Base-by-base conservation (phyloP, 1,140 invertebrate genomes). In the Heliconius congener region DNA sequence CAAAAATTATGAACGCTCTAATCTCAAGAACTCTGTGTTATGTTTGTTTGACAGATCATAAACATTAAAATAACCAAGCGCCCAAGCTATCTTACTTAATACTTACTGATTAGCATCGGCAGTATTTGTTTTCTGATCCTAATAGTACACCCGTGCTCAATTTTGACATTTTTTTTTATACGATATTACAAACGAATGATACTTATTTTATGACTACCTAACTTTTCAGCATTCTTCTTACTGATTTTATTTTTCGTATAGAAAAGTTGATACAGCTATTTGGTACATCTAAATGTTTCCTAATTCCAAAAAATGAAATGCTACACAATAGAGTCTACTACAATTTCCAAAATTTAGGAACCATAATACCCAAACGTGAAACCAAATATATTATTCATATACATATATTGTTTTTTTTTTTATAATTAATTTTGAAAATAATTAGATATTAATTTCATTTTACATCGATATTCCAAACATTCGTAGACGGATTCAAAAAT, bases 291-390 rank as follows among this genome's bases (percentile, higher is more conserved):
- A 94, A 92, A 91, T 92, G 91, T 91, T 86, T 87, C 86, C 91
- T 93, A 93, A 90, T 79, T 88, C 89, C 88, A 90, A 93, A 93
- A 92, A 93, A 93, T 88, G 85, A 94, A 94, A 91, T 87, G 88
- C 91, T 94, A 93, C 90, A 91, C 89, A 93, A 94, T 94, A 94
- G 93, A 94, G 89, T 93, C 91, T 93, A 94, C 93, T 94, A 93
- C 91, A 94, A 93, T 94, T 93, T 94, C 91, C 92, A 94, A 93
- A 94, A 94, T 94, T 94, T 94, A 94, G 93, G 93, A 94, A 94
- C 93, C 93, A 93, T 94, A 93, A 94, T 93, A 94, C 93, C 93
- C 90, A 93, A 93, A 94, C 90, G 90, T 91, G 91, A 88, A 94
- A 93, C 93, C 89, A 80, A 94, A 93, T 88, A 90, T 88, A 86